A percentile compares a stretch with the other conserved stretches of the same genome.
Evolutionary conservation across 2,888 invertebrate species (phyloP).

Genomic region (Clistopyga incitator): DNA sequence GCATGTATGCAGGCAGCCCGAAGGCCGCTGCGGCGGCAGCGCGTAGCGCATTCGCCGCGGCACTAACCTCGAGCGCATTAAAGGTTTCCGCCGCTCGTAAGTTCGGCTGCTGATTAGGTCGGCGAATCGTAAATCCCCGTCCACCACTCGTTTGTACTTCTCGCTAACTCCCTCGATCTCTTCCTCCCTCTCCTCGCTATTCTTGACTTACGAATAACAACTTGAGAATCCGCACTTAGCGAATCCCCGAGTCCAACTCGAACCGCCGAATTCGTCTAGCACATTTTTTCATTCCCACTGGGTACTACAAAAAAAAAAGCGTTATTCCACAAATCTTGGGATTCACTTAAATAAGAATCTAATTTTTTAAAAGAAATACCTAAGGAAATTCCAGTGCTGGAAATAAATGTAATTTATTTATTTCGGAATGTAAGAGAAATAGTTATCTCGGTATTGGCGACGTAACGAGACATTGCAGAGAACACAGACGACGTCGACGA

Average conservation of each 20-base stretch:
- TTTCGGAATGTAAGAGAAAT: neutral
- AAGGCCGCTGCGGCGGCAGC: slow-evolving; percentile 32
- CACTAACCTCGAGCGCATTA: slow-evolving; percentile 32
- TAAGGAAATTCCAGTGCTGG: neutral
- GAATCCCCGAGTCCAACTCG: neutral
- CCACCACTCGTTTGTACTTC: slow-evolving; percentile 50
- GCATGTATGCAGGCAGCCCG: slow-evolving; percentile 16
- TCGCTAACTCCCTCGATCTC: slow-evolving; percentile 17
- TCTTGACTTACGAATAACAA: slow-evolving; percentile 46
- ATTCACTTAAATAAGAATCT: too few species aligned
- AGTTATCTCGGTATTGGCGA: neutral
- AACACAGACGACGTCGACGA: slow-evolving; percentile 25
- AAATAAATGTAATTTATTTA: neutral
- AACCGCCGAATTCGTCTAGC: neutral
- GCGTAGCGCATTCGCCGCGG: slow-evolving; percentile 1
- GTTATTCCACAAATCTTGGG: too few species aligned
- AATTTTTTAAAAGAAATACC: too few species aligned
- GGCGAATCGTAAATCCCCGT: slow-evolving; percentile 63
- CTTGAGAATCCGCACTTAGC: slow-evolving; percentile 9
- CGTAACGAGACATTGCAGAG: slow-evolving; percentile 21
- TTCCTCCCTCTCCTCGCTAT: slow-evolving; percentile 20
- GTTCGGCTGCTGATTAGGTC: slow-evolving; percentile 59
- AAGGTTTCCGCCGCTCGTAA: slow-evolving; percentile 57
- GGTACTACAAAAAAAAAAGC: too few species aligned
- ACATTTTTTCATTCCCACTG: neutral